Conservation (phyloP, 2,888 invertebrate species). For the Polymixis lichenea region DNA sequence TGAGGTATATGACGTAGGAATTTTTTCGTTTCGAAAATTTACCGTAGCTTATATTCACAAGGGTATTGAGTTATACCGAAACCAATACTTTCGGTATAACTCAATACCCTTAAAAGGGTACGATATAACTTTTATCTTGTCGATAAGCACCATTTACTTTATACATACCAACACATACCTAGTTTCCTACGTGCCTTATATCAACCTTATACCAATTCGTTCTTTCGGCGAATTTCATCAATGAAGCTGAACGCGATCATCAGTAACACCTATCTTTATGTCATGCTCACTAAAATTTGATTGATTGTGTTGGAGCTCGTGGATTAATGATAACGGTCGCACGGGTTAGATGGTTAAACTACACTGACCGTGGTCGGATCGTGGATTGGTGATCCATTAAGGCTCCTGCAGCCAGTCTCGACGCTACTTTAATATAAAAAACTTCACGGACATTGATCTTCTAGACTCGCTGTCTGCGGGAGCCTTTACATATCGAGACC, state of each 20-base stretch:
- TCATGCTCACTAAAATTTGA: too few species aligned
- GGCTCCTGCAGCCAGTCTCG: too few species aligned
- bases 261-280: too few species aligned
- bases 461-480: too few species aligned
- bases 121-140: conserved; percentile 21
- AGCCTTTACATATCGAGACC: too few species aligned
- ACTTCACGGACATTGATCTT: too few species aligned
- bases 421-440: too few species aligned
- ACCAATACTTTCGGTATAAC: conserved; percentile 28
- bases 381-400: too few species aligned
- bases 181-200: conserved; percentile 2
- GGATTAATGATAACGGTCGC: too few species aligned
- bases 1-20: not conserved
- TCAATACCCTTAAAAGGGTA: conserved; percentile 45
- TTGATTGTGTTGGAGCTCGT: too few species aligned
- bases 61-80: conserved; percentile 16
- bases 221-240: not conserved
- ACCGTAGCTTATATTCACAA: not conserved
- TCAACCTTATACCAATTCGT: not conserved
- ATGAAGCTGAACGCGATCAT: not conserved
- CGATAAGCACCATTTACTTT: conserved; percentile 39
- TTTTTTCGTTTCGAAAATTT: not conserved
- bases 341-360: too few species aligned
- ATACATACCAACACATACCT: conserved; percentile 8
- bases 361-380: too few species aligned